Evolutionary conservation across 2,113 vertebrate species (phyloP).

Genomic region (Guaruba guarouba): DNA sequence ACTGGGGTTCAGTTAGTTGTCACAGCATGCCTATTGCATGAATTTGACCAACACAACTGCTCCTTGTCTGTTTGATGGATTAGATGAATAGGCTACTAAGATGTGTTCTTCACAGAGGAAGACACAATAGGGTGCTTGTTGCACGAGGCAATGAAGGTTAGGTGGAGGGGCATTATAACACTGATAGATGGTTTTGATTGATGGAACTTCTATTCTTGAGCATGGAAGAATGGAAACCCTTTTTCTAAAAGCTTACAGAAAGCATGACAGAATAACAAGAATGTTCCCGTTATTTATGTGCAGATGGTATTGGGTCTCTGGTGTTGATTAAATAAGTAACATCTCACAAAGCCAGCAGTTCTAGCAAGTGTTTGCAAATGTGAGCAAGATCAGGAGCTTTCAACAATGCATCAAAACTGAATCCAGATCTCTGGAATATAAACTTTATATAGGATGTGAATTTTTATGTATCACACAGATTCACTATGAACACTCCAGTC

Average conservation of each 20-base stretch:
- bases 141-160: neutral
- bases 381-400: neutral
- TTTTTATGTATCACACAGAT: neutral
- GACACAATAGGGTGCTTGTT: neutral
- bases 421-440: neutral
- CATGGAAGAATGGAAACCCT: neutral
- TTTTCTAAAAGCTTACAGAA: slow-evolving; percentile 24
- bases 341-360: neutral
- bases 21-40: neutral
- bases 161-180: neutral
- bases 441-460: neutral
- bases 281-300: slow-evolving; percentile 19
- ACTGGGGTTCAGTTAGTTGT: neutral
- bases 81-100: neutral
- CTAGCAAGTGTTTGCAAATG: neutral
- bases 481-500: neutral
- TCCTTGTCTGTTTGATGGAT: neutral
- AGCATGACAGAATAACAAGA: slow-evolving; percentile 11
- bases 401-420: neutral
- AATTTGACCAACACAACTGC: neutral
- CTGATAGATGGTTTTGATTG: neutral
- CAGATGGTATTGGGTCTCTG: neutral
- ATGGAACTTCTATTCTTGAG: slow-evolving; percentile 23
- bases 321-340: neutral
- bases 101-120: neutral